phyloP scores from a whole-genome alignment of 1,140 invertebrate genomes.

The Zophobas atratus region DNA sequence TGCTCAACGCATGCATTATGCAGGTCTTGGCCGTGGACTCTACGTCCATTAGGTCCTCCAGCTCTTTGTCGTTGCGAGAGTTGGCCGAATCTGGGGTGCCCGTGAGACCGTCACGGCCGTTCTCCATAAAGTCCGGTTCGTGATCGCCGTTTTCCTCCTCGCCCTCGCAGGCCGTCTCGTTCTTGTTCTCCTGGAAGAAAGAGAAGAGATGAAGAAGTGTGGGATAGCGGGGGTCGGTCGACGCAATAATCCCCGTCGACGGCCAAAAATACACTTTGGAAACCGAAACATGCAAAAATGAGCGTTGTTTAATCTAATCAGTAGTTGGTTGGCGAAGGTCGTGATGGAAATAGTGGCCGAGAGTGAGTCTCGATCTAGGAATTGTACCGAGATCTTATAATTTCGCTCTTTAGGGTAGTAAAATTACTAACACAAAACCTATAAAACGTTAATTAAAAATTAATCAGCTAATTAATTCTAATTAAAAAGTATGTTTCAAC shows the following conservation, averaged over 20 bases:
- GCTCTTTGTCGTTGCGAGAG: conserved; percentile 66
- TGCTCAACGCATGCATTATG: conserved; percentile 66
- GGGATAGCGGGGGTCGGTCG: neutral
- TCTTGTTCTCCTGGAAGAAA: conserved; percentile 64
- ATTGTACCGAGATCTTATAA: too few species aligned
- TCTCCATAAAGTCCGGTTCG: conserved; percentile 64
- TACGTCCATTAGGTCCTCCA: conserved; percentile 66
- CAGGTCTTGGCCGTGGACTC: conserved; percentile 64
- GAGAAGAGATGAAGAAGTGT: conserved; percentile 20
- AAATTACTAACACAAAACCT: too few species aligned
- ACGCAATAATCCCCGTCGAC: neutral
- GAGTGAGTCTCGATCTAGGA: too few species aligned
- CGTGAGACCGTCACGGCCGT: conserved; percentile 64
- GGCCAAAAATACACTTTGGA: too few species aligned
- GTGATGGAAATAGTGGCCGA: too few species aligned
- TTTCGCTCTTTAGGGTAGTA: too few species aligned
- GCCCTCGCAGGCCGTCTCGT: conserved; percentile 51
- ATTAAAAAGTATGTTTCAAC: too few species aligned
- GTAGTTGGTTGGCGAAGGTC: too few species aligned
- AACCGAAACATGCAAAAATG: too few species aligned
- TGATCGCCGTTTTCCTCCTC: conserved; percentile 63
- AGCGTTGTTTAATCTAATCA: too few species aligned
- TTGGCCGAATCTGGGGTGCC: conserved; percentile 65
- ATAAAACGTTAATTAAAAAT: too few species aligned
- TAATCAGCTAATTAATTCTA: too few species aligned